Evolutionary conservation across 2,888 invertebrate genomes (phyloP).

Genomic region (Dynastes hyllus): DNA sequence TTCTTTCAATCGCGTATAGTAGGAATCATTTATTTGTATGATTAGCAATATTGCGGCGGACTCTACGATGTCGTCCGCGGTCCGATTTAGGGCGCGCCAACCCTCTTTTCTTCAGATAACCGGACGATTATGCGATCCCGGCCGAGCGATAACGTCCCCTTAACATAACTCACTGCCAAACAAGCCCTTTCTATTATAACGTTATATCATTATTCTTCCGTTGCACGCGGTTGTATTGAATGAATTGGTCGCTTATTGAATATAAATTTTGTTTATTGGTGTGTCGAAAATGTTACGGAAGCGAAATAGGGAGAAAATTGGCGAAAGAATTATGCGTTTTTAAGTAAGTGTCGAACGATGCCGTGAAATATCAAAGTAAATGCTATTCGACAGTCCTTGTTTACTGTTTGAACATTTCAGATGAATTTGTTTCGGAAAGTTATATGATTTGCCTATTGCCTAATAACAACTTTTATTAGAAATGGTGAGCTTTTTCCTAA

Average conservation of each 20-base stretch:
- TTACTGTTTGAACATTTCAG: too few relatives aligned
- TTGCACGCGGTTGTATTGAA: slow-evolving; percentile 31
- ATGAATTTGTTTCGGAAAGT: too few relatives aligned
- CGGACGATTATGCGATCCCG: slow-evolving; percentile 54
- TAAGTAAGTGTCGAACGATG: not conserved
- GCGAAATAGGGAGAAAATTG: slow-evolving; percentile 39
- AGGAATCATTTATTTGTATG: slow-evolving; percentile 53
- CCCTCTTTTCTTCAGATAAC: slow-evolving; percentile 54
- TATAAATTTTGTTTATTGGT: slow-evolving; percentile 38
- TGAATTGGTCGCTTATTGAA: slow-evolving; percentile 34
- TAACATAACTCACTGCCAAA: slow-evolving; percentile 53
- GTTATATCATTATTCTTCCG: slow-evolving; percentile 38
- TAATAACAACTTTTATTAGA: too few relatives aligned
- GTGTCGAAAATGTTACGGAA: slow-evolving; percentile 31
- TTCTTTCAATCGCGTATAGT: slow-evolving; percentile 17
- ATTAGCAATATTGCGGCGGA: slow-evolving; percentile 36
- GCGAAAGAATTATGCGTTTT: slow-evolving; percentile 26
- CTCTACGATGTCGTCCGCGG: slow-evolving; percentile 36
- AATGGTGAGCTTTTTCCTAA: too few relatives aligned
- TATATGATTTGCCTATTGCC: too few relatives aligned
- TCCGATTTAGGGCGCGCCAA: slow-evolving; percentile 54
- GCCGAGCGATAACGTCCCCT: slow-evolving; percentile 53
- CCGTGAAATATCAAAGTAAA: not conserved
- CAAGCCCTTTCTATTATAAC: slow-evolving; percentile 44
- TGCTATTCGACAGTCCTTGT: too few relatives aligned